phyloP scores from a whole-genome alignment of 2,888 invertebrate species.

The Nymphalis c-album region DNA sequence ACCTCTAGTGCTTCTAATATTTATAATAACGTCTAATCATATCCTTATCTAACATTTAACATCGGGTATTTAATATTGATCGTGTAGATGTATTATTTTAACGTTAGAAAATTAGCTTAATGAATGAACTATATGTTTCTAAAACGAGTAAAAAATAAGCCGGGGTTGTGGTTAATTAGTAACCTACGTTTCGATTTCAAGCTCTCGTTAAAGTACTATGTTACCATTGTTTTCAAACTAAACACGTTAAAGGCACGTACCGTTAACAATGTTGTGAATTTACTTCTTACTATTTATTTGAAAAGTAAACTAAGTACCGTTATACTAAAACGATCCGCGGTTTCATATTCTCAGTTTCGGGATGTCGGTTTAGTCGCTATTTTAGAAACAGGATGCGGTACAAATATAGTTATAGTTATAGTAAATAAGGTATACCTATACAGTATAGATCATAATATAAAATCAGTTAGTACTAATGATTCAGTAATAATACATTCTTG shows the following conservation, averaged over 20 bases:
- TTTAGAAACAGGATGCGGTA: background rate
- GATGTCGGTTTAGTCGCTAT: background rate
- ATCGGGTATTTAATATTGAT: no score
- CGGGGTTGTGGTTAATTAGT: background rate
- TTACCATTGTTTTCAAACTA: slow-evolving; percentile 17
- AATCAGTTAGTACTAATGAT: no score
- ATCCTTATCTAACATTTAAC: no score
- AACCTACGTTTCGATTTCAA: background rate
- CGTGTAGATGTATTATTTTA: no score
- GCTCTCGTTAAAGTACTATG: background rate
- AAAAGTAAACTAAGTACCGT: slow-evolving; percentile 24
- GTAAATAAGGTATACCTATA: background rate
- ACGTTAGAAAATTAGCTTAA: no score
- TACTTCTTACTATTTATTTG: slow-evolving; percentile 27
- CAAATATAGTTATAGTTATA: background rate
- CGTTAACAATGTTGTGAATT: slow-evolving; percentile 27
- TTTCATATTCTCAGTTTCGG: slow-evolving; percentile 5
- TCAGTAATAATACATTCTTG: no score
- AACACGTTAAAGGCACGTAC: slow-evolving; percentile 27
- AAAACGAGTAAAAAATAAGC: background rate
- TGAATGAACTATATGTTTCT: no score
- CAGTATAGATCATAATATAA: no score
- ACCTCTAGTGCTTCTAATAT: no score
- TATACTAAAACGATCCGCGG: slow-evolving; percentile 21
- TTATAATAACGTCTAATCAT: no score